A percentile compares a stretch with the other conserved stretches of the same genome.
Conservation (phyloP, 2,113 vertebrate species). For the Saimiri boliviensis region DNA sequence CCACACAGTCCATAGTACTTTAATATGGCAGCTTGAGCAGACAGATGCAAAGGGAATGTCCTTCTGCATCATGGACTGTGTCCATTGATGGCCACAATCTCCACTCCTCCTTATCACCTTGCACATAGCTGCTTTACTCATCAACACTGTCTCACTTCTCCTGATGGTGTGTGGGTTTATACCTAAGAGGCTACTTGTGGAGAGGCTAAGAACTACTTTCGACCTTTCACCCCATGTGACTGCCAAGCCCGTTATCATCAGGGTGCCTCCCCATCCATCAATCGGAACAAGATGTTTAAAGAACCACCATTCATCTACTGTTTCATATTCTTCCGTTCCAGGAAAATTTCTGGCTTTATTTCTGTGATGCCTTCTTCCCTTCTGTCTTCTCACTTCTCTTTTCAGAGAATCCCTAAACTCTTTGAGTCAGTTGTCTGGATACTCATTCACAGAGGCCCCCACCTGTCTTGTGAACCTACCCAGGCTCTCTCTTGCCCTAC, state of each 20-base stretch:
- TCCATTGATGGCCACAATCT: neutral
- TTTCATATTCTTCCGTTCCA: neutral
- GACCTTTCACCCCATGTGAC: neutral
- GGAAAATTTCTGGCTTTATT: neutral
- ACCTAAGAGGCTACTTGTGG: neutral
- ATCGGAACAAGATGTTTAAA: neutral
- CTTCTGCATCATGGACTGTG: too few relatives aligned
- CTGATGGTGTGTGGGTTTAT: neutral
- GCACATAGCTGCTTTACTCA: too few relatives aligned
- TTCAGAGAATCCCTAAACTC: neutral
- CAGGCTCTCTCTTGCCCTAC: neutral
- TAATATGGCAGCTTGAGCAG: neutral
- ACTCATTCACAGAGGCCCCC: neutral
- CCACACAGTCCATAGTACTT: neutral
- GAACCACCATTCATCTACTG: neutral
- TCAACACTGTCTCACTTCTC: neutral
- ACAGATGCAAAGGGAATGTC: neutral
- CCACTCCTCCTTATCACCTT: neutral
- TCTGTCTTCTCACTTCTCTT: neutral
- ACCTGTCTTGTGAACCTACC: neutral
- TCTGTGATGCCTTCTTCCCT: neutral
- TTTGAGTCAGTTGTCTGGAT: neutral
- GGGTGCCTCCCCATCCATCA: neutral
- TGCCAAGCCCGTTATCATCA: neutral
- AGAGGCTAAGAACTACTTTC: neutral